Evolutionary conservation across 2,797 vertebrate species (phyloP), one percentile per base, ranked within the genome.

Genomic region (Crocodylus rhombifer): DNA sequence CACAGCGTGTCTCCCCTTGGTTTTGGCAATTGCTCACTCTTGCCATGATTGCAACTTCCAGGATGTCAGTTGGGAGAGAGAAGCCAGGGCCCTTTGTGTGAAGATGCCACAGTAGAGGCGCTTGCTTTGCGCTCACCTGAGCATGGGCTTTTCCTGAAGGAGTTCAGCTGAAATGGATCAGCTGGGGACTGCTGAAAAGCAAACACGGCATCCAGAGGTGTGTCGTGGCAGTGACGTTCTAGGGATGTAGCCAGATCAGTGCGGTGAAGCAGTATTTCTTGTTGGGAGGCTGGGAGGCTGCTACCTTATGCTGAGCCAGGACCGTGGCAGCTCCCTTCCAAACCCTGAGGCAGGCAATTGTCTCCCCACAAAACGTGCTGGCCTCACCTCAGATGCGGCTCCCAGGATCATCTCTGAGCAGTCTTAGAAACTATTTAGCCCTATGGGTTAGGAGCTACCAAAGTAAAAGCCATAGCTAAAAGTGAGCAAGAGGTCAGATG

Each of bases 391-490:
- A 42, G 42, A 42, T 42, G 42, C 2, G 42, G 42, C 42, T 42
- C 42, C 42, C 42, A 42, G 42, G 42, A 42, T 42, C 42, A 7
- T 42, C 42, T 42, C 42, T 42, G 42, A 42, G 42, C 17, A 30
- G n/a, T 20, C 36, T 64, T 4, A 7, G 55, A 28, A 1, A 8
- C 56, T 7, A 17, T 16, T 86, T 11, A 77, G 90, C 89, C 80
- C 94, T 0, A 57, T 15, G 80, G 78, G 88, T 33, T 17, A n/a
- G 1, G 3, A 2, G 76, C 60, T 79, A 67, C 51, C 33, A 0
- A 62, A 82, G 95, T 5, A 42, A 78, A 96, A 97, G 96, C 95
- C 95, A 94, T 96, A 94, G 2, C 51, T 86, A 60, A 12, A 77
- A 82, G 64, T 87, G 84, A 95, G 90, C 95, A 84, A 91, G 90